phyloP scores from a whole-genome alignment of 2,113 vertebrate species.

The Erythrolamprus reginae region DNA sequence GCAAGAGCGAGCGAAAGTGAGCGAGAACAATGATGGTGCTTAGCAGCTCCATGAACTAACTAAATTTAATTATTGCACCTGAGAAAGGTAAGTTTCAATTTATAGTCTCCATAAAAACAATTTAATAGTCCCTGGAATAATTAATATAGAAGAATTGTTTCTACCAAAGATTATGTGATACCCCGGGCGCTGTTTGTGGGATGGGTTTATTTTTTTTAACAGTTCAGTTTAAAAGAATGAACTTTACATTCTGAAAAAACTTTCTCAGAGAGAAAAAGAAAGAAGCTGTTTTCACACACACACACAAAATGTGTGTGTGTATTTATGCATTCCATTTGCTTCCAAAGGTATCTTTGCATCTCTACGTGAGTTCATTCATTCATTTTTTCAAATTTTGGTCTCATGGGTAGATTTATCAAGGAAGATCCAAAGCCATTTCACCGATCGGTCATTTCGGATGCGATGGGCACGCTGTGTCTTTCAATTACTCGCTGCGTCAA shows the following conservation, averaged over 20 bases:
- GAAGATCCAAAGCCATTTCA: constrained; percentile 62
- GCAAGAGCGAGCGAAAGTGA: no score
- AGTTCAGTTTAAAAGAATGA: neutral
- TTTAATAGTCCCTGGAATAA: neutral
- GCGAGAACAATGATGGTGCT: neutral
- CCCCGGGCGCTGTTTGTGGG: neutral
- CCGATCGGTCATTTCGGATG: constrained; percentile 57
- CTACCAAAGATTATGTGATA: neutral
- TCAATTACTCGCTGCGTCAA: constrained; percentile 56
- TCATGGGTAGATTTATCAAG: constrained; percentile 70
- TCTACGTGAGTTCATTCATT: constrained; percentile 58
- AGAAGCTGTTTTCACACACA: neutral
- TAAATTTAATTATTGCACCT: neutral
- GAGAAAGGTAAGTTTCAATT: neutral
- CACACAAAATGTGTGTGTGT: no score
- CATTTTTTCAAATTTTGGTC: constrained; percentile 62
- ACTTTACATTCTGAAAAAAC: constrained; percentile 6
- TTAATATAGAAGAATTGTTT: neutral
- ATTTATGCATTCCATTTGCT: constrained; percentile 44
- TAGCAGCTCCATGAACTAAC: neutral
- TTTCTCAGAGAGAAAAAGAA: neutral
- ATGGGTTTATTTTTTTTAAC: neutral
- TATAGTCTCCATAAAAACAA: neutral
- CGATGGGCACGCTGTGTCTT: constrained; percentile 64
- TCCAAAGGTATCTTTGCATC: constrained; percentile 50